Evolutionary conservation across 1,140 invertebrate species (phyloP).

Genomic region (Mamestra configurata): DNA sequence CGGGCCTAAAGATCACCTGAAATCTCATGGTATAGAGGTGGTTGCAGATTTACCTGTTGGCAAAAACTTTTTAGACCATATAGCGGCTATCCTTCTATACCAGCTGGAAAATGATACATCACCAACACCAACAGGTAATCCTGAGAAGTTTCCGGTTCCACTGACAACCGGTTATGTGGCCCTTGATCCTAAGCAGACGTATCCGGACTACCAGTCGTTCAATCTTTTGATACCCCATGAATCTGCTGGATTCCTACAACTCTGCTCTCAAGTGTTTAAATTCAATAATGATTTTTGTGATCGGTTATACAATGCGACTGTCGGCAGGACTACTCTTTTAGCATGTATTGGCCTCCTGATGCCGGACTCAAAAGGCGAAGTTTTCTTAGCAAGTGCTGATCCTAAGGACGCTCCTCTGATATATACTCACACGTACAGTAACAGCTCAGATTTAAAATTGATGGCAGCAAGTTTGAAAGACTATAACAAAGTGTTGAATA

Average conservation of each 20-base stretch:
- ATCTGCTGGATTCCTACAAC: constrained; percentile 46
- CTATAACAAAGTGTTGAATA: not conserved
- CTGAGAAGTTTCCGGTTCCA: not conserved
- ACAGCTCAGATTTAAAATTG: constrained; percentile 54
- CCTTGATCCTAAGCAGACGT: constrained; percentile 42
- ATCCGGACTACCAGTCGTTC: constrained; percentile 56
- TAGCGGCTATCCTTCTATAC: not conserved
- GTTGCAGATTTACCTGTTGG: constrained; percentile 36
- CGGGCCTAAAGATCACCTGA: constrained; percentile 7
- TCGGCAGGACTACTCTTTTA: constrained; percentile 47
- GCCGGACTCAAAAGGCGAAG: constrained; percentile 58
- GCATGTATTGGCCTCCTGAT: constrained; percentile 40
- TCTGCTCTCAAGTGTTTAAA: constrained; percentile 46
- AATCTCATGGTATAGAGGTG: not conserved
- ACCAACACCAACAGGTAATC: not conserved
- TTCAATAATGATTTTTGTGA: constrained; percentile 49
- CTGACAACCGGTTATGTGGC: constrained; percentile 59
- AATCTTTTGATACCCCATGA: not conserved
- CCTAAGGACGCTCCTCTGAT: constrained; percentile 52
- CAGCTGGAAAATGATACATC: not conserved
- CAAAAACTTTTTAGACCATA: constrained; percentile 23
- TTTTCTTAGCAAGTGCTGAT: constrained; percentile 54
- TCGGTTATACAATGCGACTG: constrained; percentile 40
- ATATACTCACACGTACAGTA: constrained; percentile 40
- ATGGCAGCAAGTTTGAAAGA: constrained; percentile 12